A percentile compares a stretch with the other conserved stretches of the same genome.
These are phyloP conservation scores for Leuciscus waleckii DNA, from an alignment of 2,797 vertebrate genomes.

Conservation along the genomic window DNA sequence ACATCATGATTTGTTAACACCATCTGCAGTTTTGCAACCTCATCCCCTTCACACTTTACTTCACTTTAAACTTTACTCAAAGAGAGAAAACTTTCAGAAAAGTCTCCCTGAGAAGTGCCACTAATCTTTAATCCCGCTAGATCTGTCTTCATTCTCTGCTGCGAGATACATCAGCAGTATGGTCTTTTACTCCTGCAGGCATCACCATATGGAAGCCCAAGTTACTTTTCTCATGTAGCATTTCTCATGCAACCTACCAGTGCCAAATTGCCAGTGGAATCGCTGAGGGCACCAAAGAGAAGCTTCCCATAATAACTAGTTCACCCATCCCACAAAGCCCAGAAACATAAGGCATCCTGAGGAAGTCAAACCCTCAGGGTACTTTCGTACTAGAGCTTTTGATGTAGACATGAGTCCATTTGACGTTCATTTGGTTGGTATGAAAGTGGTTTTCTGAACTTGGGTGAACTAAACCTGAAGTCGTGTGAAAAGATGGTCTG, in stretches of 20 bases:
- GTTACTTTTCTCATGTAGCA: conserved; percentile 19
- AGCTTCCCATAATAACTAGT: conserved; percentile 29
- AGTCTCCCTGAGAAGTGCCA: background rate
- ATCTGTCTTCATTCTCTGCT: conserved; percentile 18
- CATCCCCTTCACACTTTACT: background rate
- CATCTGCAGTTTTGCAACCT: conserved; percentile 36
- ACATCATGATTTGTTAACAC: conserved; percentile 21
- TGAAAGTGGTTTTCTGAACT: conserved; percentile 23
- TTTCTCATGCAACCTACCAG: conserved; percentile 11
- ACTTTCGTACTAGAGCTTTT: conserved; percentile 42
- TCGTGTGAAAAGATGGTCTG: background rate
- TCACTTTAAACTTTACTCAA: conserved; percentile 7
- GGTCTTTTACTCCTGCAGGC: conserved; percentile 16
- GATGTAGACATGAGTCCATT: conserved; percentile 6
- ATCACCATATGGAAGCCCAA: conserved; percentile 37
- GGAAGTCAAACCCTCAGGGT: conserved; percentile 33
- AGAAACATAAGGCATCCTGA: conserved; percentile 33
- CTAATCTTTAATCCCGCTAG: conserved; percentile 12
- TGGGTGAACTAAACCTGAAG: background rate
- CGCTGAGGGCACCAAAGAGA: conserved; percentile 35
- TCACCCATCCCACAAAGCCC: conserved; percentile 15
- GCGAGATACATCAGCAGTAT: background rate
- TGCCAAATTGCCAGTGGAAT: conserved; percentile 42
- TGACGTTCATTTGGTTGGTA: conserved; percentile 35
- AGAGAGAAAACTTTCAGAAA: conserved; percentile 8